Percentiles rank a stretch among this genome's conserved stretches.
Evolutionary conservation across 2,113 vertebrate genomes (phyloP).

Genomic region (Apodemus speciosus): DNA sequence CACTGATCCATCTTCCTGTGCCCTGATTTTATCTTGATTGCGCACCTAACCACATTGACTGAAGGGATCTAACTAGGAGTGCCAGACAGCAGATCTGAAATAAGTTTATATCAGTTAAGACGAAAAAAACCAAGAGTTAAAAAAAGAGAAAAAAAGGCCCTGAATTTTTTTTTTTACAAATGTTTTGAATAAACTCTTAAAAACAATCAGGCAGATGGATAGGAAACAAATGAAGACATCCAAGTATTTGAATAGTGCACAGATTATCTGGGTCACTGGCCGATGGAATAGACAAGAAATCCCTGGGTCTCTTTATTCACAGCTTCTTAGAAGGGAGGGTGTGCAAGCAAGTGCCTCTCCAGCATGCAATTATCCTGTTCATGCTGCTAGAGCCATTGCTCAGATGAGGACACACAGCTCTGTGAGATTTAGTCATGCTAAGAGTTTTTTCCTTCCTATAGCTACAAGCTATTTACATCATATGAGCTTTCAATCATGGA

Average conservation of each 20-base stretch:
- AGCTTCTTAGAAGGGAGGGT: background rate
- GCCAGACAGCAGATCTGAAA: conserved; percentile 1
- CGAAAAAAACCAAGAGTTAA: background rate
- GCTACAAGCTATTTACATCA: background rate
- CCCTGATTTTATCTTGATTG: background rate
- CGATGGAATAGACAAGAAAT: background rate
- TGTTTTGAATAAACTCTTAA: background rate
- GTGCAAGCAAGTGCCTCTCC: background rate
- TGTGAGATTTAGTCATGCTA: background rate
- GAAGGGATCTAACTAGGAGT: background rate
- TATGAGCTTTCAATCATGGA: background rate
- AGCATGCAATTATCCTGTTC: background rate
- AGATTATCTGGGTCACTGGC: background rate
- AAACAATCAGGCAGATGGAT: background rate
- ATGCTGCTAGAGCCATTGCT: background rate
- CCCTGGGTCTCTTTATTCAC: background rate
- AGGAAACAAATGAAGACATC: conserved; percentile 35
- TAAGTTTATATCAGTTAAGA: conserved; percentile 34
- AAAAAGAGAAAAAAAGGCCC: background rate
- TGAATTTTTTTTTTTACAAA: background rate
- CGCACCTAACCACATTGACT: background rate
- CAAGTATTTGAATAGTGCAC: background rate
- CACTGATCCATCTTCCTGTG: background rate
- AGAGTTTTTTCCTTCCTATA: background rate
- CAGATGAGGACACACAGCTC: background rate